Evolutionary conservation across 2,888 invertebrate species (phyloP), one percentile per base, ranked within the genome.

Genomic region (Melanophora roralis): DNA sequence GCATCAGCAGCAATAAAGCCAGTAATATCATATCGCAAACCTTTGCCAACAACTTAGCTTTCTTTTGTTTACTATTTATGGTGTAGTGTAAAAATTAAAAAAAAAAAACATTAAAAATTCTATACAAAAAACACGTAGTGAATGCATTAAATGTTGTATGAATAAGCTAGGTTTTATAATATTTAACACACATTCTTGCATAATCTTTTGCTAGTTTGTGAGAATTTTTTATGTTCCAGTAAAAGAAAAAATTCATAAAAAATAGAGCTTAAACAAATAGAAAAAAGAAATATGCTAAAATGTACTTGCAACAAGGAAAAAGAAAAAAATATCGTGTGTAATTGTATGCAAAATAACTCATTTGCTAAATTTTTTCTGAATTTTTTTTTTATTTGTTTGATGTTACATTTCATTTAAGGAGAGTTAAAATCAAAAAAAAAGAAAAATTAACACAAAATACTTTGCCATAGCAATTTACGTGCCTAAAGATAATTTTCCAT

Each of bases 321-420:
- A 27, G 40, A 68, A 27, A 38, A 69, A 7, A 38, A 60, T 19
- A 38, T 38, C 65, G 47, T 49, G 73, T 73, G 49, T 73, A 73
- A 73, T 73, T 73, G 73, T 73, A 73, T 73, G 73, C 73, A 73
- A 73, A 73, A 65, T 65, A 73, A 65, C 65, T 62, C 73, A 65
- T 73, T 65, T 64, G 64, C 40, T 57, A 64, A 36, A 57, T 7
- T 11, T 72, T 55, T 62, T 49, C 34, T 34, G 2, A 38, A 34
- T 38, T 27, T 32, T 27, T 49, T 38, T 7, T n/a, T n/a, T n/a
- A 19, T 43, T 57, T 73, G 65, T 65, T 65, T 65, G 73, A 73
- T 47, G 57, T 57, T 21, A 57, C 36, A 57, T 43, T 49, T 62
- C 27, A 57, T 62, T 27, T 27, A 27, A 5, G 3, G 3, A 5